Conservation (phyloP, 1,140 invertebrate species). For the Polypedilum vanderplanki region DNA sequence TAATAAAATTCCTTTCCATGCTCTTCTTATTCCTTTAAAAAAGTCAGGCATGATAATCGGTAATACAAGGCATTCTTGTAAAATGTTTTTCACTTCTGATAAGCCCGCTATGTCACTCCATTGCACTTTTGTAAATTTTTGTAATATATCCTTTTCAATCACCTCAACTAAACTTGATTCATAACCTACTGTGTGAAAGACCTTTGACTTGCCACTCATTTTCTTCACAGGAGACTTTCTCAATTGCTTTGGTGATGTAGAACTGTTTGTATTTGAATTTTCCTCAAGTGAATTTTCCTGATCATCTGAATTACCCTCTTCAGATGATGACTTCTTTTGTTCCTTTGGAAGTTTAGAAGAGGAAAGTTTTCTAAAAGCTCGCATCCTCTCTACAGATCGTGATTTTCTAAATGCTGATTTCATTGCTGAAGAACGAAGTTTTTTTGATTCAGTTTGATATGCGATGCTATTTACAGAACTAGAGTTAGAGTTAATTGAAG, state of each 20-base stretch:
- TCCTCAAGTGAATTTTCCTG: conserved; percentile 43
- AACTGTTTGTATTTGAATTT: conserved; percentile 38
- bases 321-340: conserved; percentile 38
- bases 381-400: conserved; percentile 49
- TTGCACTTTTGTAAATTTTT: conserved; percentile 90
- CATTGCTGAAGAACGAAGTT: conserved; percentile 36
- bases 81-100: conserved; percentile 85
- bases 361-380: conserved; percentile 37
- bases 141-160: conserved; percentile 89
- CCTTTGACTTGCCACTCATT: conserved; percentile 50
- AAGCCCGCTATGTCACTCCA: conserved; percentile 98
- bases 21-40: conserved; percentile 85
- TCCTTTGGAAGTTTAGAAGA: conserved; percentile 37
- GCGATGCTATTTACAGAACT: conserved; percentile 35
- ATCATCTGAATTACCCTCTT: conserved; percentile 43
- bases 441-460: conserved; percentile 33
- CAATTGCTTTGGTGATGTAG: conserved; percentile 35
- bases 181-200: conserved; percentile 66
- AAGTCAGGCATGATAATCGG: conserved; percentile 98
- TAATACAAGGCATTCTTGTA: conserved; percentile 96
- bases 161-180: conserved; percentile 74
- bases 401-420: conserved; percentile 44
- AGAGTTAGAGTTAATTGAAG: conserved; percentile 48
- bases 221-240: conserved; percentile 35
- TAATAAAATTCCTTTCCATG: conserved; percentile 84